Conservation (phyloP, 2,113 vertebrate species). For the Odontophorus gujanensis region DNA sequence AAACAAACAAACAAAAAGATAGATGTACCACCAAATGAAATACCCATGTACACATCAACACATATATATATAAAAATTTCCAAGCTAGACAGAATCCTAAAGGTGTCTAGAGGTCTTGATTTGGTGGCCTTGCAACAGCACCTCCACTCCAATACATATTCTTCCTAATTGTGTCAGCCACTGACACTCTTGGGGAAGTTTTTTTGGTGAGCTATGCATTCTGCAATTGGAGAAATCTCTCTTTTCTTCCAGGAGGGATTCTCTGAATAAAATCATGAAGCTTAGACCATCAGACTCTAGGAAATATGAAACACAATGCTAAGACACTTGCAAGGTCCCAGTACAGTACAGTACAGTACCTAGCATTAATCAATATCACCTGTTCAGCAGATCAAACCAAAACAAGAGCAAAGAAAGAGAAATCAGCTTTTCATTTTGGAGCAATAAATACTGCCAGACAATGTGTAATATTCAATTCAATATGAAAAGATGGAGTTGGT, state of each 20-base stretch:
- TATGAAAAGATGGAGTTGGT: neutral
- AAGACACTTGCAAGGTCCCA: neutral
- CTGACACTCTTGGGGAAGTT: neutral
- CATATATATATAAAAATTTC: neutral
- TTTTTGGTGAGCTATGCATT: neutral
- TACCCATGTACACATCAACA: neutral
- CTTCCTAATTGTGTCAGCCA: neutral
- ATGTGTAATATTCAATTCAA: no score
- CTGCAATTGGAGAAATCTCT: neutral
- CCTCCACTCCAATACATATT: neutral
- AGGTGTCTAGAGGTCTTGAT: neutral
- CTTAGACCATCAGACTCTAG: neutral
- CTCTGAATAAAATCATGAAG: neutral
- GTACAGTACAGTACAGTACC: neutral
- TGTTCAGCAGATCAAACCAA: neutral
- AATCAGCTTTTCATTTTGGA: neutral
- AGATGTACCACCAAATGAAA: neutral
- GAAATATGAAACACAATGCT: neutral
- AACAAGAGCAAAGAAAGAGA: neutral
- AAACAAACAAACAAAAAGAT: neutral
- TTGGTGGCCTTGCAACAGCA: neutral
- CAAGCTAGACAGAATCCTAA: neutral
- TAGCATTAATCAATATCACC: neutral
- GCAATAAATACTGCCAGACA: neutral
- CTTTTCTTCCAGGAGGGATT: neutral